Base-by-base conservation (phyloP, 2,797 vertebrate genomes). In the Poeciliopsis presidionis region DNA sequence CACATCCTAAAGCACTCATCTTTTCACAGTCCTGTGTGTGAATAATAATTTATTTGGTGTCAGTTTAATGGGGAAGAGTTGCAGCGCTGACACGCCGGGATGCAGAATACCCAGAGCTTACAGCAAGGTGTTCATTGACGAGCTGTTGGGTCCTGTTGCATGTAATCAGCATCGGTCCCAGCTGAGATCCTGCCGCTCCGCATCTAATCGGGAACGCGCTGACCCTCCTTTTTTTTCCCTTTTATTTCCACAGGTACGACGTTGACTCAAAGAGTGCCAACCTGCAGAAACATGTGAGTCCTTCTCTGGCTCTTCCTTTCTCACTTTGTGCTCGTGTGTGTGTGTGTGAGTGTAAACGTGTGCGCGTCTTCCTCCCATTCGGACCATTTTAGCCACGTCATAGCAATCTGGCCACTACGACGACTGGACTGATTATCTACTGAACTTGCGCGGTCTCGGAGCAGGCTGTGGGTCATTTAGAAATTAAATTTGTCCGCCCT, bases 231-330 rank as follows among this genome's bases (percentile, higher is more conserved):
- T 77, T 16, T 72, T 41, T 33, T 3, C 2, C 2, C 12, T 2
- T 72, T 55, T 79, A 65, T 73, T 89, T 88, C 89, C 91, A 43
- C 84, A 99, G 98, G 94, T 99, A 99, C 20, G 98, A 99, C 82
- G 97, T 99, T 46, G 98, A 99, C 92, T 99, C 97, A 0, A 99
- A 99, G 93, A 99, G 98, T 57, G 96, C 96, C 87, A 98, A 99
- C 90, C 95, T 99, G 73, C 98, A 97, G 41, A 99, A 99, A 91
- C 98, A 99, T 69, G 98, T 99, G 94, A 84, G 83, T 79, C 16
- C 28, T 73, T 41, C n/a, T 39, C 36, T 5, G 16, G 12, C 4
- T 14, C 43, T 53, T 41, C 61, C 9, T 73, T 28, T 8, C 18
- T 16, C 46, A 12, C 33, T 76, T 53, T 14, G 51, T 76, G 63